These are phyloP conservation scores for Macrobrachium nipponense DNA, from an alignment of 1,140 invertebrate genomes.

Conservation along the genomic window DNA sequence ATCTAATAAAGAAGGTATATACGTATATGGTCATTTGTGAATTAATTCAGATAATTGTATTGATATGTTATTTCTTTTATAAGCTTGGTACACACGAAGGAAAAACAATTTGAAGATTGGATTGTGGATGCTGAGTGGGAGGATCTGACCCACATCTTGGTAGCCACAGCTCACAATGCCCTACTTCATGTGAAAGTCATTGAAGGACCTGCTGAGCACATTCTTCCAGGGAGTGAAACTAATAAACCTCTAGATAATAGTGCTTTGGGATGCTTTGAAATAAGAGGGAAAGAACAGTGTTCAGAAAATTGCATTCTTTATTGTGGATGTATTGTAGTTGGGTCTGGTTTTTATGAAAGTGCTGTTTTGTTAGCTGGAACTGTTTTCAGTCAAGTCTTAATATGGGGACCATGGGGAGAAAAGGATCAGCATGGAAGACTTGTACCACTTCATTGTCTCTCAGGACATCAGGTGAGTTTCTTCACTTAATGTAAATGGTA, in stretches of 20 bases:
- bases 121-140: slow-evolving; percentile 46
- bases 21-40: too few species aligned
- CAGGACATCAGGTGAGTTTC: slow-evolving; percentile 39
- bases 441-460: slow-evolving; percentile 31
- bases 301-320: slow-evolving; percentile 43
- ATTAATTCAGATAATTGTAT: too few species aligned
- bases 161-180: slow-evolving; percentile 37
- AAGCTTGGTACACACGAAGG: neutral
- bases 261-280: neutral
- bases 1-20: too few species aligned
- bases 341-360: slow-evolving; percentile 31
- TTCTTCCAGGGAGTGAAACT: neutral
- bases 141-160: slow-evolving; percentile 27
- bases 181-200: slow-evolving; percentile 12
- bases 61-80: too few species aligned
- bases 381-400: slow-evolving; percentile 24
- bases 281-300: slow-evolving; percentile 20
- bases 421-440: slow-evolving; percentile 22
- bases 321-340: slow-evolving; percentile 35
- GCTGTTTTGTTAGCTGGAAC: slow-evolving; percentile 41
- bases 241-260: neutral
- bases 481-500: too few species aligned
- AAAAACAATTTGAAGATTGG: slow-evolving; percentile 37
- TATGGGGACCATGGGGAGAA: slow-evolving; percentile 37
- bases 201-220: neutral